phyloP scores from a whole-genome alignment of 2,113 vertebrate species.

The Neogobius melanostomus region DNA sequence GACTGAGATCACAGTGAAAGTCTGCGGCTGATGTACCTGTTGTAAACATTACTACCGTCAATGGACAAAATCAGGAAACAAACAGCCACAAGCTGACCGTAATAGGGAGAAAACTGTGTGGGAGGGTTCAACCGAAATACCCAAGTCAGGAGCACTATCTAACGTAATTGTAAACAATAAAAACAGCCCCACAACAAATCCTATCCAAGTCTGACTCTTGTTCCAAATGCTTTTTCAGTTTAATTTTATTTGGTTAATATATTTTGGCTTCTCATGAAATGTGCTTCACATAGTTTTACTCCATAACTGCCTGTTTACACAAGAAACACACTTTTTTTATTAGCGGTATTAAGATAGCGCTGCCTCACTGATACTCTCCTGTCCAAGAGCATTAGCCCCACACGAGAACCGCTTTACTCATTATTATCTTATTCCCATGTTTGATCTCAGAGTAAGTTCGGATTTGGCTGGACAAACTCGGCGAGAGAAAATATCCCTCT shows the following conservation, averaged over 20 bases:
- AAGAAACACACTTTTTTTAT: background rate
- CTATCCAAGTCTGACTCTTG: too few relatives aligned
- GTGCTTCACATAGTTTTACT: background rate
- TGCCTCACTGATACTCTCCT: constrained; percentile 33
- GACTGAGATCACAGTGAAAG: background rate
- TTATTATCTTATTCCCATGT: constrained; percentile 66
- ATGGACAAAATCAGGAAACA: background rate
- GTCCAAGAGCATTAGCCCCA: constrained; percentile 21
- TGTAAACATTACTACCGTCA: background rate
- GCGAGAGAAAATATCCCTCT: constrained; percentile 68
- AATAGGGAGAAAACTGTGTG: background rate
- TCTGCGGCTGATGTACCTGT: background rate
- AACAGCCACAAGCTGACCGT: background rate
- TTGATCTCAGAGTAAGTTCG: constrained; percentile 68
- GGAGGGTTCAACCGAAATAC: too few relatives aligned
- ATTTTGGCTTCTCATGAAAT: too few relatives aligned
- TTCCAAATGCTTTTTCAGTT: too few relatives aligned
- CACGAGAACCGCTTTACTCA: constrained; percentile 44
- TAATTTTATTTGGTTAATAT: too few relatives aligned
- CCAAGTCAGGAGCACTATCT: too few relatives aligned
- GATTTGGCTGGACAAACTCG: constrained; percentile 53
- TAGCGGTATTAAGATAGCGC: background rate
- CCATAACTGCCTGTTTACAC: background rate
- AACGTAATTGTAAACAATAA: too few relatives aligned
- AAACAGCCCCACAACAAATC: too few relatives aligned